Conservation (phyloP, 2,797 vertebrate genomes). For the Petrocephalus sullivani region DNA sequence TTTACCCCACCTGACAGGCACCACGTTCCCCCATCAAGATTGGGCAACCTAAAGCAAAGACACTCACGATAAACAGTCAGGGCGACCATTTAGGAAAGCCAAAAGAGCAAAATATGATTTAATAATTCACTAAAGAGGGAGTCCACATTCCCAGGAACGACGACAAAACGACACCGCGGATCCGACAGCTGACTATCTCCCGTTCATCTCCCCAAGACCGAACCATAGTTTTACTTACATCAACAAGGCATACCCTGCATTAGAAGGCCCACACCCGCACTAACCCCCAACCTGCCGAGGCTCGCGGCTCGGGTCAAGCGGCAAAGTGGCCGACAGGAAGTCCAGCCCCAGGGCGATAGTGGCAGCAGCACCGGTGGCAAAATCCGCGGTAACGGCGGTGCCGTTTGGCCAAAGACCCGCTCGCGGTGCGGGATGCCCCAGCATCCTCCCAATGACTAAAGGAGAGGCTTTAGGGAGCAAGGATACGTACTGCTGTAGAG, state of each 20-base stretch:
- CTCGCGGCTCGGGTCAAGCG: background rate
- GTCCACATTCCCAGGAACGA: background rate
- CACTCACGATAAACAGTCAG: background rate
- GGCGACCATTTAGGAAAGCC: background rate
- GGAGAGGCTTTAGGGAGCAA: background rate
- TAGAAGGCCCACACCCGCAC: background rate
- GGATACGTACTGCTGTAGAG: constrained; percentile 92
- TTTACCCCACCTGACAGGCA: background rate
- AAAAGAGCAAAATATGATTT: background rate
- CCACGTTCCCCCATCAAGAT: background rate
- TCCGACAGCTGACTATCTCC: background rate
- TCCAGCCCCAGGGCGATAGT: background rate
- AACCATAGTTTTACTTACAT: background rate
- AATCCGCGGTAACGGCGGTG: background rate
- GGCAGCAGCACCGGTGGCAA: background rate
- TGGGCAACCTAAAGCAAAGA: background rate
- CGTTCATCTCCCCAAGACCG: background rate
- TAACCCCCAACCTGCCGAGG: background rate
- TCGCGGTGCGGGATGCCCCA: background rate
- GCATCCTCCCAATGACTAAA: background rate
- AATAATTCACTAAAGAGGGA: background rate
- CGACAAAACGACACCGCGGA: background rate
- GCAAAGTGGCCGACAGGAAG: background rate
- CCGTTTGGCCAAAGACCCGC: background rate
- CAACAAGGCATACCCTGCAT: background rate